Conservation (phyloP, 2,113 vertebrate genomes). For the Amblyornis subalaris region DNA sequence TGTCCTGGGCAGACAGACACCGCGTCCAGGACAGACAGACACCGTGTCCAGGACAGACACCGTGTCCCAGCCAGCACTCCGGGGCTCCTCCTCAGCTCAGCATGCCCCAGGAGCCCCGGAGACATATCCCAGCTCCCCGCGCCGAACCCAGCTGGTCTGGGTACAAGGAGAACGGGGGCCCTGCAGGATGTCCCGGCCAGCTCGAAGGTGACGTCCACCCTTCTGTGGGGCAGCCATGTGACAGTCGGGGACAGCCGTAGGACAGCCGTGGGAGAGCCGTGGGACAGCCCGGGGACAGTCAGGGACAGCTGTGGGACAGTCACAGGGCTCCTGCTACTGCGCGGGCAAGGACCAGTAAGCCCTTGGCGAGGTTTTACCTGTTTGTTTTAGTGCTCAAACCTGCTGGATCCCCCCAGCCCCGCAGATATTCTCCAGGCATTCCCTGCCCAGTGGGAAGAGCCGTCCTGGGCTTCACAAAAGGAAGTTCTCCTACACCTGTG, state of each 20-base stretch:
- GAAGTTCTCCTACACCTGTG: neutral
- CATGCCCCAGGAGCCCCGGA: too few species aligned
- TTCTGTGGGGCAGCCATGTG: neutral
- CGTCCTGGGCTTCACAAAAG: too few species aligned
- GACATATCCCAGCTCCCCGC: fast-evolving
- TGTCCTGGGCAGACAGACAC: too few species aligned
- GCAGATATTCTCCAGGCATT: fast-evolving
- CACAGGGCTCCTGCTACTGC: neutral
- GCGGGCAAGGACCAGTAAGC: fast-evolving
- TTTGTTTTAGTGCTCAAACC: neutral
- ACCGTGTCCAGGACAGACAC: too few species aligned
- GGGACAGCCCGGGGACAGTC: neutral
- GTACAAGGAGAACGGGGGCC: fast-evolving
- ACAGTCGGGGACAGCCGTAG: neutral
- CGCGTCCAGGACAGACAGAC: too few species aligned
- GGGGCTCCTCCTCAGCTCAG: fast-evolving
- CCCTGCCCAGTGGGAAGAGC: neutral
- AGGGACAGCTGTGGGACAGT: fast-evolving
- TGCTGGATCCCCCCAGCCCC: neutral
- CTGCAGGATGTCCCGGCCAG: fast-evolving
- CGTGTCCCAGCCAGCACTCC: too few species aligned
- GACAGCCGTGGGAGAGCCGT: too few species aligned
- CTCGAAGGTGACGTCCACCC: neutral
- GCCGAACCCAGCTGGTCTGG: too few species aligned
- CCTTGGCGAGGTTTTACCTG: fast-evolving